Evolutionary conservation across 1,140 invertebrate genomes (phyloP).

Genomic region (Drosophila simulans): DNA sequence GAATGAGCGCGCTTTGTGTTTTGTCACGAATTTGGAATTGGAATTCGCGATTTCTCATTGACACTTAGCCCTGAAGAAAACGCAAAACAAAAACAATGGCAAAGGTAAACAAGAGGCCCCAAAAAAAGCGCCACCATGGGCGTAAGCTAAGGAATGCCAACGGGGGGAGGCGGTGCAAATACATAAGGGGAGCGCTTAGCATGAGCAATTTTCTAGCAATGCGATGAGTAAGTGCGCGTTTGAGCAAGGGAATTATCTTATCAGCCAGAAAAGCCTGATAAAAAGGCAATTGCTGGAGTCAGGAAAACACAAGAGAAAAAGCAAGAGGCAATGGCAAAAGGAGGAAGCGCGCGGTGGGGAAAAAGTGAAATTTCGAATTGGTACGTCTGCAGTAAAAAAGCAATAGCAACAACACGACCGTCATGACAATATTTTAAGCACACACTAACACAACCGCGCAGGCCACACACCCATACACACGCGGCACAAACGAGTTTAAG

Average conservation of each 20-base stretch:
- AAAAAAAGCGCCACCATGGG: conserved; percentile 8
- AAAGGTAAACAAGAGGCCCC: conserved; percentile 31
- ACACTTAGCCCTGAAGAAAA: conserved; percentile 51
- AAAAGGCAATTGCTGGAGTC: conserved; percentile 9
- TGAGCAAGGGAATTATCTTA: conserved; percentile 33
- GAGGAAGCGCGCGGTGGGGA: conserved; percentile 17
- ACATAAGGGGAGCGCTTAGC: conserved; percentile 1
- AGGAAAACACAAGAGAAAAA: not conserved
- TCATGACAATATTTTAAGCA: conserved; percentile 50
- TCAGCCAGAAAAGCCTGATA: conserved; percentile 28
- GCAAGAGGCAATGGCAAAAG: not conserved
- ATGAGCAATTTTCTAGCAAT: conserved; percentile 24
- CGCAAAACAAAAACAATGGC: conserved; percentile 33
- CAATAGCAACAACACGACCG: conserved; percentile 33
- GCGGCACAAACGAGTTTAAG: conserved; percentile 55
- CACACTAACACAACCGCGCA: conserved; percentile 15
- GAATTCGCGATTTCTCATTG: conserved; percentile 60
- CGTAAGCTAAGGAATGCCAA: not conserved
- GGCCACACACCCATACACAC: not conserved
- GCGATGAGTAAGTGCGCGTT: conserved; percentile 33
- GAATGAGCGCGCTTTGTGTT: conserved; percentile 43
- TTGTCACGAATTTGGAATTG: conserved; percentile 48
- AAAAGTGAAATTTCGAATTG: conserved; percentile 71
- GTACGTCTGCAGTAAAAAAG: conserved; percentile 12
- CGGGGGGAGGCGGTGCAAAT: not conserved